Evolutionary conservation across 2,888 invertebrate genomes (phyloP).

Genomic region (Athalia circularis): DNA sequence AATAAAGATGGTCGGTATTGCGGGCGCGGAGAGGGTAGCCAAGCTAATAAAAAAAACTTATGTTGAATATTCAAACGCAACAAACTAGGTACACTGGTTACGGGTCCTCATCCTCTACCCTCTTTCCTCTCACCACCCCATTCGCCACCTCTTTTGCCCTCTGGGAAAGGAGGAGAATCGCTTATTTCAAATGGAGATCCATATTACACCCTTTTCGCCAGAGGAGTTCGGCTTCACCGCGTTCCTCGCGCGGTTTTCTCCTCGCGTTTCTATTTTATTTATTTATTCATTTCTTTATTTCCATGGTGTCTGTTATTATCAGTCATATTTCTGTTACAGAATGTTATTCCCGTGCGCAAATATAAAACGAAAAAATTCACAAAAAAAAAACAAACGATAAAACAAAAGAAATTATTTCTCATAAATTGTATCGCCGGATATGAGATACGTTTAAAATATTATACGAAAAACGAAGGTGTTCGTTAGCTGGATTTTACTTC

Average conservation of each 20-base stretch:
- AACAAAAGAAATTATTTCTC: constrained; percentile 43
- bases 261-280: background rate
- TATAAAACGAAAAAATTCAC: no score
- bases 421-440: constrained; percentile 70
- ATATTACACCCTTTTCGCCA: constrained; percentile 71
- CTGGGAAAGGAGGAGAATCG: constrained; percentile 55
- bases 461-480: constrained; percentile 68
- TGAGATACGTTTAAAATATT: constrained; percentile 72
- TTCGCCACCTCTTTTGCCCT: constrained; percentile 22
- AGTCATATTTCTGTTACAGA: no score
- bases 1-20: constrained; percentile 72
- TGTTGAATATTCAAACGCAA: constrained; percentile 74
- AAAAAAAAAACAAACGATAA: no score
- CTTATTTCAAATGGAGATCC: constrained; percentile 75
- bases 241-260: background rate
- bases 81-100: constrained; percentile 71
- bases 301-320: no score
- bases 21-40: constrained; percentile 60
- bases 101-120: background rate
- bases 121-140: background rate
- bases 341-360: no score
- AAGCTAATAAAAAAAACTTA: constrained; percentile 71
- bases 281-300: background rate
- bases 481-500: constrained; percentile 61
- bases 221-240: constrained; percentile 65